Conservation (phyloP, 2,888 invertebrate genomes). For the Corbicula japonica region DNA sequence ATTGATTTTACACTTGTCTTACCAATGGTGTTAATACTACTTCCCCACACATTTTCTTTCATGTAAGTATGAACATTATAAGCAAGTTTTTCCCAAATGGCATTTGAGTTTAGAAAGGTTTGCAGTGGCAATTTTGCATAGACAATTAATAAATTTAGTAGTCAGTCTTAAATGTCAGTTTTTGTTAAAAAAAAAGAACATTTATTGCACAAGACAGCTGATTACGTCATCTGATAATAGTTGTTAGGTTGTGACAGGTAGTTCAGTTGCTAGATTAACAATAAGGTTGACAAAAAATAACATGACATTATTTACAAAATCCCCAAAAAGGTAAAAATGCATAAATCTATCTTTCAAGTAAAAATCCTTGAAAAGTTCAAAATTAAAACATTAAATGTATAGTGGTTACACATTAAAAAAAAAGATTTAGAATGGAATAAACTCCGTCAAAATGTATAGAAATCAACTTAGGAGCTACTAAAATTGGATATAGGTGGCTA, state of each 20-base stretch:
- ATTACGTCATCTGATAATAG: too few species aligned
- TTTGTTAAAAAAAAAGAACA: too few species aligned
- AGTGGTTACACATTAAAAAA: conserved; percentile 32
- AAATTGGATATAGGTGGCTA: conserved; percentile 12
- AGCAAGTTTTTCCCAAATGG: too few species aligned
- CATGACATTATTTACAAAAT: conserved; percentile 56
- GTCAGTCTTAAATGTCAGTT: too few species aligned
- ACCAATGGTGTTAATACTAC: too few species aligned
- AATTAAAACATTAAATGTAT: conserved; percentile 32
- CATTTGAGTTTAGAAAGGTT: too few species aligned
- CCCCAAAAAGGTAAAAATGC: conserved; percentile 56
- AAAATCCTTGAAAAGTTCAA: conserved; percentile 38
- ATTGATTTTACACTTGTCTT: too few species aligned
- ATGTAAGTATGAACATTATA: too few species aligned
- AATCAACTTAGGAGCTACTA: conserved; percentile 15
- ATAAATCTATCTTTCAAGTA: conserved; percentile 55
- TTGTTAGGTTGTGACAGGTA: conserved; percentile 54
- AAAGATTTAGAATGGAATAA: conserved; percentile 31
- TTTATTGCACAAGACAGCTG: conserved; percentile 37
- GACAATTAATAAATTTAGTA: too few species aligned
- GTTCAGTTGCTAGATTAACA: conserved; percentile 61
- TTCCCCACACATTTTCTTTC: too few species aligned
- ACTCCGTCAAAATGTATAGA: conserved; percentile 32
- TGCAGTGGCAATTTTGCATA: too few species aligned
- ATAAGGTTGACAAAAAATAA: conserved; percentile 46